Evolutionary conservation across 37 sponge, comb jelly and placozoan species (phyloP).

Genomic region (Haliclona indistincta): DNA sequence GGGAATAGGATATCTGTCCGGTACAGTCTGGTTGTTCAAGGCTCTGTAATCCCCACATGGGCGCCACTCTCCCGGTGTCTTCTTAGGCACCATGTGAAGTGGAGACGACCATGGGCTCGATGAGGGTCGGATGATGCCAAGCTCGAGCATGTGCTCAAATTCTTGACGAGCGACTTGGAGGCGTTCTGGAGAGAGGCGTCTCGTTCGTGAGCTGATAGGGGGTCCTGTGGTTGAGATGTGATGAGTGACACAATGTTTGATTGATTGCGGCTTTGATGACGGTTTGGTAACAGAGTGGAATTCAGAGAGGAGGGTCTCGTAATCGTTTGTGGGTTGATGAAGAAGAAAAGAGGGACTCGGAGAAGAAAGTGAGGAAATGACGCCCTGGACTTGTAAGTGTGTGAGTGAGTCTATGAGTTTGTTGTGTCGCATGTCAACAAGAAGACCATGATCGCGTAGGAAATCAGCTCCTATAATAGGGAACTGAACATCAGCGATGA

Average conservation of each 20-base stretch:
- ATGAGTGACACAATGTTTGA: slow-evolving; percentile 51
- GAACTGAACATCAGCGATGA: slow-evolving; percentile 63
- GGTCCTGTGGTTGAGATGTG: slow-evolving; percentile 41
- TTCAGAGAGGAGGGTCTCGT: slow-evolving; percentile 36
- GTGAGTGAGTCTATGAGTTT: slow-evolving; percentile 30
- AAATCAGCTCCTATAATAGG: slow-evolving; percentile 74
- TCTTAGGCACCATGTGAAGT: slow-evolving; percentile 42
- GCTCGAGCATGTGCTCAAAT: slow-evolving; percentile 21
- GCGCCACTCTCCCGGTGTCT: slow-evolving; percentile 62
- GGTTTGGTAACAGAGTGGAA: slow-evolving; percentile 50
- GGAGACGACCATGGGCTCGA: slow-evolving; percentile 29
- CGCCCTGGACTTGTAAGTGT: slow-evolving; percentile 39
- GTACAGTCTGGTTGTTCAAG: slow-evolving; percentile 51
- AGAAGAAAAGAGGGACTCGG: slow-evolving; percentile 30
- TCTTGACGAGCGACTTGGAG: background rate
- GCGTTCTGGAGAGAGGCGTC: slow-evolving; percentile 29
- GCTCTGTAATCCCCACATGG: slow-evolving; percentile 80
- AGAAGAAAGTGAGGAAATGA: slow-evolving; percentile 6
- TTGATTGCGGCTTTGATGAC: slow-evolving; percentile 13
- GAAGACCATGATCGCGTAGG: slow-evolving; percentile 25
- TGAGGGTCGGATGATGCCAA: slow-evolving; percentile 30
- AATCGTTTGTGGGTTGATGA: slow-evolving; percentile 33
- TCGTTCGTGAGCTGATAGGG: slow-evolving; percentile 28
- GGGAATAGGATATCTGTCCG: slow-evolving; percentile 69
- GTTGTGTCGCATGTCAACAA: slow-evolving; percentile 42